Percentiles rank a stretch among this genome's conserved stretches.
phyloP scores from a whole-genome alignment of 2,797 vertebrate genomes.

The Microctenopoma stevenorrisi region DNA sequence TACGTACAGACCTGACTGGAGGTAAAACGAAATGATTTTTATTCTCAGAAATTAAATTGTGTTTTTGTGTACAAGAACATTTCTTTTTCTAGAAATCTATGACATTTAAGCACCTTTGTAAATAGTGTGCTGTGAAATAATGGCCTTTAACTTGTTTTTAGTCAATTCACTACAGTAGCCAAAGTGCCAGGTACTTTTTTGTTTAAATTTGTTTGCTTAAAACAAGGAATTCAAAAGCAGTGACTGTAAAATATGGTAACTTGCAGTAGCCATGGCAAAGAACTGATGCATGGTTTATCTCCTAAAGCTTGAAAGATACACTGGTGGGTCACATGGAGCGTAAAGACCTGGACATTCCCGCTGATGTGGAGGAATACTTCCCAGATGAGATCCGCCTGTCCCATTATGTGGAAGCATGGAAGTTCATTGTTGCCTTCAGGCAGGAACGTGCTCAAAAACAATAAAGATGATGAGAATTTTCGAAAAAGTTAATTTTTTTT shows the following conservation, averaged over 20 bases:
- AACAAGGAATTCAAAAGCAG: not conserved
- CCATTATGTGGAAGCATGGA: constrained; percentile 87
- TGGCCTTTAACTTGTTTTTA: not conserved
- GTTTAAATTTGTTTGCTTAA: too few species aligned
- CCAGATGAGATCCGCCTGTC: constrained; percentile 85
- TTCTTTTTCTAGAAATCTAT: too few species aligned
- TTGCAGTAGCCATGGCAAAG: not conserved
- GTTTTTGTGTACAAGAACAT: constrained; percentile 12
- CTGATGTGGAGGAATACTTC: constrained; percentile 84
- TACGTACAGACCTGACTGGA: constrained; percentile 84
- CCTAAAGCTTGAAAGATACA: constrained; percentile 85
- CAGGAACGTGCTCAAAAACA: constrained; percentile 73
- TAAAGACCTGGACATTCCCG: constrained; percentile 79
- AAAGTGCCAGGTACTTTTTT: not conserved
- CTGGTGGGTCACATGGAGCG: constrained; percentile 84
- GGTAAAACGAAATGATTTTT: constrained; percentile 75
- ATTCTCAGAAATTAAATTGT: not conserved
- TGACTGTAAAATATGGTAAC: not conserved
- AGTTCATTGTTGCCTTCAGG: constrained; percentile 82
- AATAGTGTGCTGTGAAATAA: not conserved
- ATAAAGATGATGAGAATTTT: constrained; percentile 19
- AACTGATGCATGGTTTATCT: constrained; percentile 22
- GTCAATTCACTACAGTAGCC: not conserved
- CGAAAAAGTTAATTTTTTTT: not conserved
- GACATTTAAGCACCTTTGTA: too few species aligned